These are phyloP conservation scores for Cyclura pinguis DNA, from an alignment of 2,797 vertebrate species.

Conservation along the genomic window DNA sequence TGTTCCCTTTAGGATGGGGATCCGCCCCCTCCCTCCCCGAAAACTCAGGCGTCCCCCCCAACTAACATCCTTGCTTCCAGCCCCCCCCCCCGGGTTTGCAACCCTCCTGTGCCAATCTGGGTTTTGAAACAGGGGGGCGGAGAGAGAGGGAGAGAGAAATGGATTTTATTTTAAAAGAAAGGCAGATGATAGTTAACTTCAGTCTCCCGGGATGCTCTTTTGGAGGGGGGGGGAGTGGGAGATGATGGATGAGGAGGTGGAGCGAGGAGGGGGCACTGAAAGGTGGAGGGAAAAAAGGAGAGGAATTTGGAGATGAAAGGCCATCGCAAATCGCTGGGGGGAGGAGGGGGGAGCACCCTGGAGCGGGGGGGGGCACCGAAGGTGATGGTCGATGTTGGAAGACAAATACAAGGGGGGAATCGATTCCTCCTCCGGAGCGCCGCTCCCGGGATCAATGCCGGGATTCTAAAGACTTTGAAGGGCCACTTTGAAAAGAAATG, in stretches of 20 bases:
- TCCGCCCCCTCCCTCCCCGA: background rate
- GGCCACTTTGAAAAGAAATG: background rate
- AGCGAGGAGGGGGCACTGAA: background rate
- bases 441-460: background rate
- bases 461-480: background rate
- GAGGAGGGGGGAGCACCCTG: no score
- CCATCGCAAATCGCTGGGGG: background rate
- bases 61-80: background rate
- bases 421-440: background rate
- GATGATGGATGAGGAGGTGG: background rate
- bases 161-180: no score
- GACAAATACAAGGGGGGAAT: background rate
- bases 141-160: no score
- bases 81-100: background rate
- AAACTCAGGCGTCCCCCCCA: no score
- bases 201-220: background rate
- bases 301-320: slow-evolving; percentile 4
- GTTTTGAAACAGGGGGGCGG: fast-evolving
- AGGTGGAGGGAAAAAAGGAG: background rate
- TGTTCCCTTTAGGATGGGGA: background rate
- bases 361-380: fast-evolving
- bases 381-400: background rate
- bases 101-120: background rate
- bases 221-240: no score
- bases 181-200: background rate